Evolutionary conservation across 2,113 vertebrate genomes (phyloP), one percentile per base, ranked within the genome.

Genomic region (Amblyopsis rosae): DNA sequence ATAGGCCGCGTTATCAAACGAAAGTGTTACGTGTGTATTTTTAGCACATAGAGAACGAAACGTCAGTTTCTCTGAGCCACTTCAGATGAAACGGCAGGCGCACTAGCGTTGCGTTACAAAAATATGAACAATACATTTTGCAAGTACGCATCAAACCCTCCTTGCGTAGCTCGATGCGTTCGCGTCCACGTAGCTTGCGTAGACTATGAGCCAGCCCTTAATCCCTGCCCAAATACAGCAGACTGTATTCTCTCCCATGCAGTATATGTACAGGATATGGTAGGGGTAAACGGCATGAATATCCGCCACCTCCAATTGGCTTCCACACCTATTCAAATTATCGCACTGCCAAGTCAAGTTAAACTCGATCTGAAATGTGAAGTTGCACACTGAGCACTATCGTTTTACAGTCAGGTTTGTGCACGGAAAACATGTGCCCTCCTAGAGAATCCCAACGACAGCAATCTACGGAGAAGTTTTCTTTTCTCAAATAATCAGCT

Each of bases 361-460:
- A 56, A 82, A 87, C 63, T 53, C 70, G 71, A 84, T 71, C 72
- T 75, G 56, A 61, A 81, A 67, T 62, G 65, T 63, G 73, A 82
- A 84, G 77, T 68, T 75, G 60, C 50, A 66, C 49, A 17, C 49
- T 3, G 61, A 68, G 60, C 12, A 48, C 72, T 77, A 81, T 89
- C 84, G 75, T 75, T 76, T 86, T 83, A 87, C 86, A 78, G 69
- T 85, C 76, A 46, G 72, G 73, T 88, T 80, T 70, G 69, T 67
- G 69, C 66, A 75, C 73, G 65, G 53, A 77, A 86, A 77, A 69
- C 53, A 76, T 62, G 81, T 48, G n/a, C 57, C 68, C 47, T 55
- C 51, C 11, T 35, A 16, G 49, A 67, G 80, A 82, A 86, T 84
- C 80, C 71, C 51, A 58, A 80, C 77, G 62, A 45, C 46, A 59